A percentile compares a stretch with the other conserved stretches of the same genome.
These are phyloP conservation scores for Aquatica leii DNA, from an alignment of 2,888 invertebrate species.

Conservation along the genomic window DNA sequence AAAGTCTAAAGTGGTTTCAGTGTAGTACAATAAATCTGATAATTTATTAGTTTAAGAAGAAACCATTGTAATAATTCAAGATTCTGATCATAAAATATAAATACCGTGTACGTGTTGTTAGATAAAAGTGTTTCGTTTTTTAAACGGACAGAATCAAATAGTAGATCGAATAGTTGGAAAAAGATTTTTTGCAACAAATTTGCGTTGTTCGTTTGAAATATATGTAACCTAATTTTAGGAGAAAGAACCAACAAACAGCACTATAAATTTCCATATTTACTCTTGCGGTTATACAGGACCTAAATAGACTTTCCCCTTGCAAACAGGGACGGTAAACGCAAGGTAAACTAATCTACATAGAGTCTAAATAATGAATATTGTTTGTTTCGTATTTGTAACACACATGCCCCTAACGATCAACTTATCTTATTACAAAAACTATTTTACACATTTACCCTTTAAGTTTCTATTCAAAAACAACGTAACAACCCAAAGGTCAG, in stretches of 20 bases:
- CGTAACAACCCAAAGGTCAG: too few relatives aligned
- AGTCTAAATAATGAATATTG: slow-evolving; percentile 57
- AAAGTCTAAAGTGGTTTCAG: slow-evolving; percentile 45
- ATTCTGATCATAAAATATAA: slow-evolving; percentile 40
- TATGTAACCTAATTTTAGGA: slow-evolving; percentile 32
- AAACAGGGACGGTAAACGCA: slow-evolving; percentile 42
- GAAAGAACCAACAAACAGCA: slow-evolving; percentile 38
- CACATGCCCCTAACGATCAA: slow-evolving; percentile 29
- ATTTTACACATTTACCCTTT: too few relatives aligned
- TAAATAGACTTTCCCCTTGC: slow-evolving; percentile 38
- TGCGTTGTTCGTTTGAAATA: slow-evolving; percentile 28
- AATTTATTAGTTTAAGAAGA: slow-evolving; percentile 44
- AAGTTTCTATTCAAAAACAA: too few relatives aligned
- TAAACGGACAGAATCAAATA: too few relatives aligned
- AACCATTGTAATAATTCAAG: slow-evolving; percentile 40
- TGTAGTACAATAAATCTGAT: slow-evolving; percentile 45
- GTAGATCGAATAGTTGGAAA: slow-evolving; percentile 4
- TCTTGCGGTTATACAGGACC: slow-evolving; percentile 42
- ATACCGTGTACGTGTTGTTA: slow-evolving; percentile 24
- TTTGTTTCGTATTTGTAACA: slow-evolving; percentile 56
- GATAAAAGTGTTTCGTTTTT: too few relatives aligned
- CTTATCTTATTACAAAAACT: slow-evolving; percentile 25
- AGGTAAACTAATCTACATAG: slow-evolving; percentile 54
- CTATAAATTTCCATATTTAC: slow-evolving; percentile 56
- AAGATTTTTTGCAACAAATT: slow-evolving; percentile 24